phyloP scores from a whole-genome alignment of 2,113 vertebrate species.

The Rhinogobius similis region DNA sequence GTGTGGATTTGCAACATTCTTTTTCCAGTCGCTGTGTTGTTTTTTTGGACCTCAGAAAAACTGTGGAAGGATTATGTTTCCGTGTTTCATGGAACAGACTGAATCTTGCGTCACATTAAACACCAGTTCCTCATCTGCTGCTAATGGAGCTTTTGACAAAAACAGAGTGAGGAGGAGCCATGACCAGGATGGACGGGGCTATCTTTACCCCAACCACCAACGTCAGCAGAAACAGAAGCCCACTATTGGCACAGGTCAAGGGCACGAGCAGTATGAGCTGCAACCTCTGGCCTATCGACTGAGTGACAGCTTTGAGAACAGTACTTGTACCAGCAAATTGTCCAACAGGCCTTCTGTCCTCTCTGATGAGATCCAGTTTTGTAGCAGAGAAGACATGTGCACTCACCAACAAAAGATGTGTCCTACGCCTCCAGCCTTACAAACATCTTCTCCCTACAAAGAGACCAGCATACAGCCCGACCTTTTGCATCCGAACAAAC shows the following conservation, averaged over 20 bases:
- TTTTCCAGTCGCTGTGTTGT: conserved; percentile 96
- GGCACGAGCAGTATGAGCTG: conserved; percentile 91
- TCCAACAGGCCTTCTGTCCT: conserved; percentile 94
- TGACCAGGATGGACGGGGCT: conserved; percentile 76
- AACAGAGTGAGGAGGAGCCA: conserved; percentile 76
- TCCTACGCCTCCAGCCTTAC: conserved; percentile 80
- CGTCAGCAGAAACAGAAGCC: conserved; percentile 68
- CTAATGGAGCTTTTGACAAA: conserved; percentile 81
- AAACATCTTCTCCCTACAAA: conserved; percentile 95
- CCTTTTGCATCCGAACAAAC: conserved; percentile 51
- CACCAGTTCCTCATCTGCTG: conserved; percentile 52
- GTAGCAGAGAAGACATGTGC: conserved; percentile 71
- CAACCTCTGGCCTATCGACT: conserved; percentile 90
- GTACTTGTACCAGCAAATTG: conserved; percentile 96
- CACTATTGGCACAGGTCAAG: conserved; percentile 56
- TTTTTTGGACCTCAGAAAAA: conserved; percentile 95
- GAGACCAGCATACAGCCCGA: conserved; percentile 65
- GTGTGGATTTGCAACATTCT: conserved; percentile 96
- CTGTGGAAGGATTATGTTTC: conserved; percentile 87
- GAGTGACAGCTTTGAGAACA: conserved; percentile 97
- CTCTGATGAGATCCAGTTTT: conserved; percentile 90
- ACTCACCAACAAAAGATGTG: conserved; percentile 53
- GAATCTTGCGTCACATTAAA: conserved; percentile 65
- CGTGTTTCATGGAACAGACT: conserved; percentile 80
- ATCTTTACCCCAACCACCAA: conserved; percentile 73